phyloP scores from a whole-genome alignment of 37 sponge, comb jelly and placozoan genomes.

The Beroe forskalii region DNA sequence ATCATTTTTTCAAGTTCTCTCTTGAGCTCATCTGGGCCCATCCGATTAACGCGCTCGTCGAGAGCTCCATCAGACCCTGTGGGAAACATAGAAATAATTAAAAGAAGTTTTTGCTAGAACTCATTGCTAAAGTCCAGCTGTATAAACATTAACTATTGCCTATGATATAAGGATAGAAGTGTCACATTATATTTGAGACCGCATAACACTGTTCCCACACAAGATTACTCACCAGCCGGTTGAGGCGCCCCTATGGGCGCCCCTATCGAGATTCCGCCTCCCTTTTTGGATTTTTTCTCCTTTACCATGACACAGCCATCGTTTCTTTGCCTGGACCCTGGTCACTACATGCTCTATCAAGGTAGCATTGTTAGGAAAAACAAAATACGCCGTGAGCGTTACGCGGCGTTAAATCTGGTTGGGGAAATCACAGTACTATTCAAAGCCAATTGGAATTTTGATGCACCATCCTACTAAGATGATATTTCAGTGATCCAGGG shows the following conservation, averaged over 20 bases:
- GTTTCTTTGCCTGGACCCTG: background rate
- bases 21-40: slow-evolving; percentile 46
- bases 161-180: too few relatives aligned
- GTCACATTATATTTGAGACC: background rate
- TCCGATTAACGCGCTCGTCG: slow-evolving; percentile 18
- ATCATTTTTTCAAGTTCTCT: slow-evolving; percentile 42
- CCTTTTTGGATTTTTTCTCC: slow-evolving; percentile 14
- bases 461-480: background rate
- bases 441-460: background rate
- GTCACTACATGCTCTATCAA: slow-evolving; percentile 32
- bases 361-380: background rate
- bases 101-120: too few relatives aligned
- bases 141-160: too few relatives aligned
- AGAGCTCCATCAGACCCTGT: background rate
- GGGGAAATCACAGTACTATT: too few relatives aligned
- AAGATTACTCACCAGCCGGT: background rate
- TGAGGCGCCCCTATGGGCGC: slow-evolving; percentile 46
- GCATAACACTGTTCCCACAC: too few relatives aligned
- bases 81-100: background rate
- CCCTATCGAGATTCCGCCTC: slow-evolving; percentile 49
- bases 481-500: too few relatives aligned
- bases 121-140: too few relatives aligned
- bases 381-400: too few relatives aligned
- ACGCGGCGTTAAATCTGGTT: too few relatives aligned
- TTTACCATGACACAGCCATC: slow-evolving; percentile 61